Base-by-base conservation (phyloP, 1,140 invertebrate genomes). In the Aradophagus sp. region DNA sequence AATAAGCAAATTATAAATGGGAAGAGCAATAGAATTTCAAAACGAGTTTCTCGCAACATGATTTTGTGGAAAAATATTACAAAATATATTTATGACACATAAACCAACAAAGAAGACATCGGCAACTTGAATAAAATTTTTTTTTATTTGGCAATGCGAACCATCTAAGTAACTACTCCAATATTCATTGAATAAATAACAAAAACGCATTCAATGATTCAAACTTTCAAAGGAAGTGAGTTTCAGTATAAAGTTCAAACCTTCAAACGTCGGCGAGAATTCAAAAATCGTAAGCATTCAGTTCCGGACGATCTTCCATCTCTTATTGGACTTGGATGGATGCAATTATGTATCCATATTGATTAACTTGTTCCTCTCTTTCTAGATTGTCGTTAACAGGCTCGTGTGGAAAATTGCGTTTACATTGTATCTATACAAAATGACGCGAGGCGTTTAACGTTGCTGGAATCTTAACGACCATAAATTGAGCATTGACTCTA, bases 401-500 rank as follows among this genome's bases (percentile, higher is more conserved):
- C 35, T 67, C 19, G 7, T 14, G 16, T 56, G 39, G 39, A n/a
- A 68, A 62, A 63, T 56, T 50, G 50, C 59, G 39, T 68, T 61
- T 53, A 53, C 16, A 39, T 68, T 53, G 65, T 68, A 59, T 55
- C 61, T 47, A 53, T 55, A 41, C 12, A 15, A 68, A 61, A 42
- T 53, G 42, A 69, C 50, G 50, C 65, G 38, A 62, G 44, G 56
- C 29, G 48, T 62, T 62, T 47, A 68, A 59, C 13, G 59, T 39
- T 55, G 61, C 42, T 45, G 53, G 14, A 53, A 61, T 32, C 59
- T 44, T 73, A 58, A 20, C 50, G 53, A 75, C 38, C 52, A 19
- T 62, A 69, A 53, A 50, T 68, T 75, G 61, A 75, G 59, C 68
- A 67, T 67, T 55, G 20, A 65, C 53, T 67, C 38, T 50, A 55